phyloP scores from a whole-genome alignment of 1,140 invertebrate genomes.

The Saxidomus purpurata region DNA sequence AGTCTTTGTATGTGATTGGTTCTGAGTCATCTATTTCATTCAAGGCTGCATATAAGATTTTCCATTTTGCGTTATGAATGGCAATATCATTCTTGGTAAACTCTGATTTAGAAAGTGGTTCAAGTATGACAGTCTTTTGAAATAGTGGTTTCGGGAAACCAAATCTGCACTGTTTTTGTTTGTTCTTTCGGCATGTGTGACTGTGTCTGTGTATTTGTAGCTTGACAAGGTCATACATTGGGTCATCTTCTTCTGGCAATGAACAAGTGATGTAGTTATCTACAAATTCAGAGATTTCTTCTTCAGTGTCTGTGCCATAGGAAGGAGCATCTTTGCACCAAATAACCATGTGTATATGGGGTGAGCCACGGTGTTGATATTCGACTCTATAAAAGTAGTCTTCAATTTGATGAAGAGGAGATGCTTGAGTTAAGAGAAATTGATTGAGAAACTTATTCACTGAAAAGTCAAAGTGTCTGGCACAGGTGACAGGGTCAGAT shows the following conservation, averaged over 20 bases:
- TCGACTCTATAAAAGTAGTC: slow-evolving; percentile 83
- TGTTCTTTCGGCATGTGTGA: slow-evolving; percentile 63
- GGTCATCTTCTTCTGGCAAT: slow-evolving; percentile 8
- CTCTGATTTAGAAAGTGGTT: slow-evolving; percentile 56
- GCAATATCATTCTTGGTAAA: slow-evolving; percentile 14
- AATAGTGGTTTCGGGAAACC: slow-evolving; percentile 68
- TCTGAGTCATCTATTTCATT: slow-evolving; percentile 43
- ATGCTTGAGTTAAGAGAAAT: slow-evolving; percentile 28
- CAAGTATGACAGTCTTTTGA: slow-evolving; percentile 47
- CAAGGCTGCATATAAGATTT: slow-evolving; percentile 24
- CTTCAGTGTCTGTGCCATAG: slow-evolving; percentile 59
- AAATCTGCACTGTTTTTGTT: slow-evolving; percentile 66
- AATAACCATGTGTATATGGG: slow-evolving; percentile 85
- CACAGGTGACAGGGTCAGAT: slow-evolving; percentile 71
- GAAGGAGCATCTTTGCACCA: slow-evolving; percentile 84
- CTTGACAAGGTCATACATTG: slow-evolving; percentile 49
- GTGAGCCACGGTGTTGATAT: slow-evolving; percentile 86
- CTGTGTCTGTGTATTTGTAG: slow-evolving; percentile 70
- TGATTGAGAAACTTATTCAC: slow-evolving; percentile 60
- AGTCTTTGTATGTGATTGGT: slow-evolving; percentile 35
- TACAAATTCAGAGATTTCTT: slow-evolving; percentile 61
- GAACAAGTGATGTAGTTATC: slow-evolving; percentile 66
- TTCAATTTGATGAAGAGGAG: slow-evolving; percentile 63
- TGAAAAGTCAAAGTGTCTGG: slow-evolving; percentile 64
- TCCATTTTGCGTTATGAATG: slow-evolving; percentile 1